These are phyloP conservation scores for Rhingia rostrata DNA, from an alignment of 2,888 invertebrate genomes.

Conservation along the genomic window DNA sequence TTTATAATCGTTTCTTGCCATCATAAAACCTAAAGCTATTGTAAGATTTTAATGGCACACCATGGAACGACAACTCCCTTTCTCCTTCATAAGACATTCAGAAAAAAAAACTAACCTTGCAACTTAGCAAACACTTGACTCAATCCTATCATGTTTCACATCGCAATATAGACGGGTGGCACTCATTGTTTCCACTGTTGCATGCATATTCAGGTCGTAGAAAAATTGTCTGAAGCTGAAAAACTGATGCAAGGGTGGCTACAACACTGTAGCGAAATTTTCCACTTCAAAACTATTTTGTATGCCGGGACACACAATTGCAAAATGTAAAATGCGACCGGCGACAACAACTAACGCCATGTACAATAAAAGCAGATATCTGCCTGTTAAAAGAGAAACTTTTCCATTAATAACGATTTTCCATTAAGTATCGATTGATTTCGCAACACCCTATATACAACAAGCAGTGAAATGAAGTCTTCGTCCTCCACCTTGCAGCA, in stretches of 20 bases:
- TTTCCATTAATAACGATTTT: conserved; percentile 83
- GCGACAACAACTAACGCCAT: conserved; percentile 16
- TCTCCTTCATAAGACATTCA: background rate
- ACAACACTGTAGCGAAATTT: conserved; percentile 41
- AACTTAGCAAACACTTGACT: conserved; percentile 73
- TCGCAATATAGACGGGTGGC: conserved; percentile 38
- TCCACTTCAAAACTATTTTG: conserved; percentile 66
- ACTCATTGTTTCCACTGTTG: conserved; percentile 54
- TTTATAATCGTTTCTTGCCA: too few species aligned
- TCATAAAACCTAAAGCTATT: background rate
- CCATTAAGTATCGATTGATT: conserved; percentile 83
- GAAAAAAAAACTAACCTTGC: conserved; percentile 50
- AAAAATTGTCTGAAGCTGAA: conserved; percentile 59
- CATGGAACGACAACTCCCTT: conserved; percentile 24
- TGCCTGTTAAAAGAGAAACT: conserved; percentile 76
- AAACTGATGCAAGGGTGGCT: background rate
- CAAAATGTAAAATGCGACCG: conserved; percentile 38
- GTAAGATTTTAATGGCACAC: conserved; percentile 53
- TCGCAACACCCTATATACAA: conserved; percentile 76
- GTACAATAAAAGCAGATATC: conserved; percentile 6
- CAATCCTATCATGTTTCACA: conserved; percentile 72
- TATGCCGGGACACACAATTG: conserved; percentile 54
- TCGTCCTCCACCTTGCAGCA: conserved; percentile 14
- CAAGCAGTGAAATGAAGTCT: conserved; percentile 13
- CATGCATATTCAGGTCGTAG: conserved; percentile 63